Conservation (phyloP, 2,888 invertebrate genomes). For the Buathra laborator region DNA sequence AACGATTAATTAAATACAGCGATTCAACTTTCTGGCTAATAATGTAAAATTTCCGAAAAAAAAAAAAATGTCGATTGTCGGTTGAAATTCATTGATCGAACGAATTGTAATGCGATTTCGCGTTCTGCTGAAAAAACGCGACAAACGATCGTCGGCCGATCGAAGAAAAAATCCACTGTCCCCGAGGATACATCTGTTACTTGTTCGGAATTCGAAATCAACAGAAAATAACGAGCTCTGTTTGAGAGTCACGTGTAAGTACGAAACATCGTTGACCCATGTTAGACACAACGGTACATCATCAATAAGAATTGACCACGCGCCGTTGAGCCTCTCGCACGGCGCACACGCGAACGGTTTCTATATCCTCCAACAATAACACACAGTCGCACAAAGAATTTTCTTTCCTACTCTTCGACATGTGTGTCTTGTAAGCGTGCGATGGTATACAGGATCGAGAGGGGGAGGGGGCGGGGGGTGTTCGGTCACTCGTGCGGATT, state of each 20-base stretch:
- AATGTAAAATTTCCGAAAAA: no score
- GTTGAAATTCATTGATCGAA: no score
- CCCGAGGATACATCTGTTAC: neutral
- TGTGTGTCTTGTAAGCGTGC: conserved; percentile 48
- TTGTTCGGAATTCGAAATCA: neutral
- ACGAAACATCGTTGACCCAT: neutral
- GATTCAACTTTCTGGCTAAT: no score
- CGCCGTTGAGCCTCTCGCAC: conserved; percentile 67
- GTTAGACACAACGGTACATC: conserved; percentile 64
- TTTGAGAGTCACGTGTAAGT: conserved; percentile 7
- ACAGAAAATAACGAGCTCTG: neutral
- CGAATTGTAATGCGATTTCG: no score
- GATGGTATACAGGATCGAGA: conserved; percentile 17
- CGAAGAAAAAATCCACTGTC: neutral
- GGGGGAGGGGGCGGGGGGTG: conserved; percentile 6
- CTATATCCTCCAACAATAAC: neutral
- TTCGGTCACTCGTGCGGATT: conserved; percentile 33
- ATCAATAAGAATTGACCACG: conserved; percentile 78
- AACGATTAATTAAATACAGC: no score
- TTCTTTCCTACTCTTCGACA: conserved; percentile 19
- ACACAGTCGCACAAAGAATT: conserved; percentile 27
- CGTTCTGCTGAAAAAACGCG: no score
- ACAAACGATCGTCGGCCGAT: no score
- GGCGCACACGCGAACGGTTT: conserved; percentile 31
- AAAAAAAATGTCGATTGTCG: no score